Evolutionary conservation across 2,888 invertebrate species (phyloP), one percentile per base, ranked within the genome.

Genomic region (Hyalella azteca): DNA sequence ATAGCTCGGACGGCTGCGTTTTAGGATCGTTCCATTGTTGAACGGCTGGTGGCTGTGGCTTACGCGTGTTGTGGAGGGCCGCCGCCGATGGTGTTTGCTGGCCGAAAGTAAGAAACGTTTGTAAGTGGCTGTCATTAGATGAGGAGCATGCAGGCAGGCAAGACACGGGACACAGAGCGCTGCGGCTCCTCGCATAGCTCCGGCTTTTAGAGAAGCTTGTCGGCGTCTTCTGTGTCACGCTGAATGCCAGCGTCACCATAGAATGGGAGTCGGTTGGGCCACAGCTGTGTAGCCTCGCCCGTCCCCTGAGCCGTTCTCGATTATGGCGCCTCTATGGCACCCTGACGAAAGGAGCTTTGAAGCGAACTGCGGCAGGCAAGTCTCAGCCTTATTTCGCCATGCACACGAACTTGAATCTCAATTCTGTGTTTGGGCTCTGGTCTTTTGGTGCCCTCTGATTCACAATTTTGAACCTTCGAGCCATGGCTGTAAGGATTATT

Each of bases 71-170:
- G 29, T 19, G 19, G 66, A 26, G 15, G 59, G n/a, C 29, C 13
- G 29, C 66, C 26, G 66, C 66, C 19, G 66, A 32, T 66, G 13
- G 66, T 66, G 66, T 66, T 66, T 66, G 66, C 45, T 29, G 41
- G 29, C 22, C 73, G 40, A 73, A 73, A 73, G 73, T 45, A 75
- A 75, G 75, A 75, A 75, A 75, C 75, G 75, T 75, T 75, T 75
- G 75, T 75, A 75, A 75, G 45, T 75, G 75, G 75, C 75, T 75
- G 75, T 75, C 75, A 75, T 75, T 75, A 75, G 75, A 75, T 75
- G 75, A 45, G 75, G 75, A 75, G 75, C 75, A 75, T 75, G 40
- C 75, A 75, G 75, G 75, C 75, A 45, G 45, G 45, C 40, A 75
- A 45, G 75, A 75, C 66, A 36, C 66, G 39, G 66, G 66, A 66